Evolutionary conservation across 2,797 vertebrate species (phyloP).

Genomic region (Luscinia megarhynchos): DNA sequence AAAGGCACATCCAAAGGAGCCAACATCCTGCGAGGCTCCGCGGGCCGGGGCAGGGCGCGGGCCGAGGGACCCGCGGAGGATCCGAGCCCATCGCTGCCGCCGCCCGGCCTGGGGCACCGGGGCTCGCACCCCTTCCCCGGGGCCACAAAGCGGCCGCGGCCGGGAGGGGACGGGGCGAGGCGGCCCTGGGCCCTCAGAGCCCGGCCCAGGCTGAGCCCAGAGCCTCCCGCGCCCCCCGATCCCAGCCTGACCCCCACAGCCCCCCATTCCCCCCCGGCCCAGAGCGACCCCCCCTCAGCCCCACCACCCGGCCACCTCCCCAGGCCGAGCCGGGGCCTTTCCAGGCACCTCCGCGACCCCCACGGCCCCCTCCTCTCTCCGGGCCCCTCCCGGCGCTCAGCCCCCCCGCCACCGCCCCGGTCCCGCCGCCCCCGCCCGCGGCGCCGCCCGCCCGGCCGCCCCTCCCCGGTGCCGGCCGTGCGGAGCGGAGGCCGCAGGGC

Average conservation of each 20-base stretch:
- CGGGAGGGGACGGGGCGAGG: background rate
- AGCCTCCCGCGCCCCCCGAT: background rate
- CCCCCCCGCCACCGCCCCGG: background rate
- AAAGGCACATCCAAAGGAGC: conserved; percentile 47
- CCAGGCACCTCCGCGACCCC: background rate
- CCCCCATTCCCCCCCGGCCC: background rate
- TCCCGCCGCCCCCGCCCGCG: background rate
- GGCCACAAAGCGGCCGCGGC: background rate
- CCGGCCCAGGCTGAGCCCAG: background rate
- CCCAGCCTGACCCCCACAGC: background rate
- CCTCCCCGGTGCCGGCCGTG: background rate
- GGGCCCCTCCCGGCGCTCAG: background rate
- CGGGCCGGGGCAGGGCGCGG: background rate
- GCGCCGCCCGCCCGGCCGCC: background rate
- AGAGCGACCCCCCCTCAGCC: background rate
- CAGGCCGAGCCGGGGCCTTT: background rate
- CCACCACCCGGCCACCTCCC: background rate
- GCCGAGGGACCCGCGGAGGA: background rate
- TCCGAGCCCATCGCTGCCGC: background rate
- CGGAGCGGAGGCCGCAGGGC: background rate
- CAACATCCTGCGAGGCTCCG: background rate
- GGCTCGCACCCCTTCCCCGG: background rate
- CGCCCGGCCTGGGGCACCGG: background rate
- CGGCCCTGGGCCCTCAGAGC: background rate
- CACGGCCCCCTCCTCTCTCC: background rate